phyloP scores from a whole-genome alignment of 2,888 invertebrate species.

The Scaptodrosophila latifasciaeformis region DNA sequence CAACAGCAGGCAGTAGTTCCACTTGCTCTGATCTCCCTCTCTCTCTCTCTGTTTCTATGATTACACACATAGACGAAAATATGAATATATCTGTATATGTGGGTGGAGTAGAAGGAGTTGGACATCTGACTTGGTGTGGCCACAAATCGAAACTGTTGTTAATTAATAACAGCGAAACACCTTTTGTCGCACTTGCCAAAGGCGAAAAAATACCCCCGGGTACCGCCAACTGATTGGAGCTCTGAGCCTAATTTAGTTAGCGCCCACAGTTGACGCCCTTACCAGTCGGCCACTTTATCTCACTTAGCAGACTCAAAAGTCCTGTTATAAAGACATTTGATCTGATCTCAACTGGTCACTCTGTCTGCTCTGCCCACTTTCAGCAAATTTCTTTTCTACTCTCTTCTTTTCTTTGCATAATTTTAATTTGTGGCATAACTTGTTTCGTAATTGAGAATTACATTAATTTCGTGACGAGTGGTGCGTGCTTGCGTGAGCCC shows the following conservation, averaged over 20 bases:
- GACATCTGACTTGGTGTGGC: conserved; percentile 41
- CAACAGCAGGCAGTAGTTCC: conserved; percentile 34
- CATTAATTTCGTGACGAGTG: conserved; percentile 63
- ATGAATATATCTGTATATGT: too few species aligned
- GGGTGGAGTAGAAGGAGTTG: conserved; percentile 19
- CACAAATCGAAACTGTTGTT: conserved; percentile 60
- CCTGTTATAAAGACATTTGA: conserved; percentile 17
- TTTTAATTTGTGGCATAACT: conserved; percentile 68
- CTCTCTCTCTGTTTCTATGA: conserved; percentile 50
- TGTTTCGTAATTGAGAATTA: conserved; percentile 70
- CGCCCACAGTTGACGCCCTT: conserved; percentile 53
- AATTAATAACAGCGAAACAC: conserved; percentile 57
- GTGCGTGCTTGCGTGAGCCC: conserved; percentile 32
- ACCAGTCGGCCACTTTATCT: conserved; percentile 5
- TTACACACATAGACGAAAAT: conserved; percentile 30
- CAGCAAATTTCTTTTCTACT: conserved; percentile 15
- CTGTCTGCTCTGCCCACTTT: conserved; percentile 9
- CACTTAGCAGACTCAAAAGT: conserved; percentile 12
- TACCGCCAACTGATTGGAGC: conserved; percentile 9
- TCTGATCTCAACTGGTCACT: neutral
- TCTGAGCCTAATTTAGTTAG: conserved; percentile 55
- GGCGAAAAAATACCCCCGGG: neutral
- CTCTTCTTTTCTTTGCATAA: conserved; percentile 49
- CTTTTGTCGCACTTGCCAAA: conserved; percentile 29
- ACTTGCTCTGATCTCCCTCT: conserved; percentile 46